Percentiles rank a stretch among this genome's conserved stretches.
Conservation (phyloP, 2,888 invertebrate genomes). For the Eucera pruinosa region DNA sequence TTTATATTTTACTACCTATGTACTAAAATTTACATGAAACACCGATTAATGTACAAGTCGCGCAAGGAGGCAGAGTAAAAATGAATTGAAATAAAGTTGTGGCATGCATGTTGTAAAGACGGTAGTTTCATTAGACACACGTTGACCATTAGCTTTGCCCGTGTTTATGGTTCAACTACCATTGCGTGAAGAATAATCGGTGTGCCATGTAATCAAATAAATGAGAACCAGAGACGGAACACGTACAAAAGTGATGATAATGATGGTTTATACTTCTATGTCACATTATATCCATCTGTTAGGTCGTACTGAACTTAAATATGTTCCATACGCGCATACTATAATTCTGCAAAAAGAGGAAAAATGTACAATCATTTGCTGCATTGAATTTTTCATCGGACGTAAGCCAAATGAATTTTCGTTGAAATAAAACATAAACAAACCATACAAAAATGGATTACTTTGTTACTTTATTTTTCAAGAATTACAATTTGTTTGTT, state of each 20-base stretch:
- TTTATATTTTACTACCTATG: neutral
- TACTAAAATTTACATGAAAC: neutral
- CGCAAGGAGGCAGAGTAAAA: neutral
- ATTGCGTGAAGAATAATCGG: neutral
- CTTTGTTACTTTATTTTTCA: no score
- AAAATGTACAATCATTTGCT: neutral
- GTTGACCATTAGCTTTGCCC: neutral
- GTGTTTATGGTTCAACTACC: neutral
- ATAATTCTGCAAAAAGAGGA: neutral
- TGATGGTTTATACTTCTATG: neutral
- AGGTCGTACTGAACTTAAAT: neutral
- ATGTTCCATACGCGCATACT: neutral
- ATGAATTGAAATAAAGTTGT: neutral
- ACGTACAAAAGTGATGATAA: constrained; percentile 1
- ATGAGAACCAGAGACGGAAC: neutral
- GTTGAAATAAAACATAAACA: no score
- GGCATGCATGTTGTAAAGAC: neutral
- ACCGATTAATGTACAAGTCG: neutral
- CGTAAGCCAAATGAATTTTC: no score
- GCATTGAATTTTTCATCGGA: no score
- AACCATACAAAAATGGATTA: no score
- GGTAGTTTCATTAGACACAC: no score
- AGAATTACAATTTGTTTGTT: no score
- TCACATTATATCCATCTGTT: neutral
- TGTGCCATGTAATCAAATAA: neutral